Evolutionary conservation across 2,113 vertebrate genomes (phyloP).

Genomic region (Carassius gibelio): DNA sequence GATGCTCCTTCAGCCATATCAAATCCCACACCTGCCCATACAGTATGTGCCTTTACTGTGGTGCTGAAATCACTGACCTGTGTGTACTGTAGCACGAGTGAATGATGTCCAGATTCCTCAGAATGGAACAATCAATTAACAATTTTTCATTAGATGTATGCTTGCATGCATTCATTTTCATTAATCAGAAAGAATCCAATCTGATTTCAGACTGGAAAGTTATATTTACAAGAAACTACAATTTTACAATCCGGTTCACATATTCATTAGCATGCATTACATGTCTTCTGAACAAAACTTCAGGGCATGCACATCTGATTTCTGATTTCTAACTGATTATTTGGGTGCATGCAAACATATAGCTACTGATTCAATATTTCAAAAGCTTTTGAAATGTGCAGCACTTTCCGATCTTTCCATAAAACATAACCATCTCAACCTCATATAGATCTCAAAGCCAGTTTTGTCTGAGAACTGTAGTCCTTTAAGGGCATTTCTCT

Average conservation of each 20-base stretch:
- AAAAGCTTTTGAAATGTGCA: neutral
- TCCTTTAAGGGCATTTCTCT: neutral
- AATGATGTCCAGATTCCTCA: neutral
- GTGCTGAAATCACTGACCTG: neutral
- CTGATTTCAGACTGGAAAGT: too few species aligned
- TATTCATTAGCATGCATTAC: neutral
- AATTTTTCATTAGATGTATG: neutral
- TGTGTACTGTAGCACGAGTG: neutral
- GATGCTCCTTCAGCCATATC: constrained; percentile 12
- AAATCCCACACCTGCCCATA: neutral
- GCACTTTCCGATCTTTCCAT: too few species aligned
- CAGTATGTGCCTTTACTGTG: neutral
- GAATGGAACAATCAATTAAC: neutral
- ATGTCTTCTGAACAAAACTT: neutral
- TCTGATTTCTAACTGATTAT: neutral
- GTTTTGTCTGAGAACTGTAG: constrained; percentile 1
- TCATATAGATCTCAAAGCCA: neutral
- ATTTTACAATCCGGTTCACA: neutral
- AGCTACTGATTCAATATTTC: neutral
- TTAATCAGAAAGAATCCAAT: too few species aligned
- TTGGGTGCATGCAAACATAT: neutral
- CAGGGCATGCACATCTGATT: neutral
- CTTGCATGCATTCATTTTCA: too few species aligned
- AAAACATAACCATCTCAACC: neutral
- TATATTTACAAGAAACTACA: too few species aligned